A percentile compares a stretch with the other conserved stretches of the same genome.
phyloP scores from a whole-genome alignment of 2,113 vertebrate genomes.

The Lichenostomus cassidix region DNA sequence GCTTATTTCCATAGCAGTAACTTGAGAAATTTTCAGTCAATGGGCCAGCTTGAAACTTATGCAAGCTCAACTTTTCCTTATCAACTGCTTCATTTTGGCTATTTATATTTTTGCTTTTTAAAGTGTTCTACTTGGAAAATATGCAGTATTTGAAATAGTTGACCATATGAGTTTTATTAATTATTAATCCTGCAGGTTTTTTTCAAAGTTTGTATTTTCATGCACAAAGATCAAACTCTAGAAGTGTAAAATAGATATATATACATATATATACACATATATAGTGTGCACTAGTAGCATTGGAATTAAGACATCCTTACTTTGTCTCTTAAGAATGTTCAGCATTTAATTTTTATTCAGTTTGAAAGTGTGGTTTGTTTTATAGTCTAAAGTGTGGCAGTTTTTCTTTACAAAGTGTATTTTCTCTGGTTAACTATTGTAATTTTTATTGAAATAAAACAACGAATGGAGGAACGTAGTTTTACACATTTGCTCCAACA shows the following conservation, averaged over 20 bases:
- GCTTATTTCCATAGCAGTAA: not conserved
- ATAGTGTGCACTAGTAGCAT: not conserved
- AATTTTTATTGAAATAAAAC: not conserved
- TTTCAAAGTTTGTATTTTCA: not conserved
- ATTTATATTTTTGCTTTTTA: not conserved
- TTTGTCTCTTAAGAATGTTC: not conserved
- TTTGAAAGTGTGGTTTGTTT: not conserved
- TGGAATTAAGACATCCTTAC: not conserved
- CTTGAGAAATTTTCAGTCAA: not conserved
- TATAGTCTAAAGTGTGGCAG: not conserved
- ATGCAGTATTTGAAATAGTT: not conserved
- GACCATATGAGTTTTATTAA: not conserved
- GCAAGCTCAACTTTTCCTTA: not conserved
- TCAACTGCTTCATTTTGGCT: not conserved
- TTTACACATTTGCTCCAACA: not conserved
- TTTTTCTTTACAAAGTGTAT: not conserved
- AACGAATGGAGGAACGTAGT: accelerated
- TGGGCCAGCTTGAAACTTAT: not conserved
- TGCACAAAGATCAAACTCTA: not conserved
- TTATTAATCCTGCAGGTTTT: not conserved
- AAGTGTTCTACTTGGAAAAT: not conserved
- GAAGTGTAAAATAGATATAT: not conserved
- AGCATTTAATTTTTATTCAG: not conserved
- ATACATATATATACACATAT: not conserved
- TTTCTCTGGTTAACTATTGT: not conserved